Evolutionary conservation across 1,140 invertebrate species (phyloP), one percentile per base, ranked within the genome.

Genomic region (Atta cephalotes): DNA sequence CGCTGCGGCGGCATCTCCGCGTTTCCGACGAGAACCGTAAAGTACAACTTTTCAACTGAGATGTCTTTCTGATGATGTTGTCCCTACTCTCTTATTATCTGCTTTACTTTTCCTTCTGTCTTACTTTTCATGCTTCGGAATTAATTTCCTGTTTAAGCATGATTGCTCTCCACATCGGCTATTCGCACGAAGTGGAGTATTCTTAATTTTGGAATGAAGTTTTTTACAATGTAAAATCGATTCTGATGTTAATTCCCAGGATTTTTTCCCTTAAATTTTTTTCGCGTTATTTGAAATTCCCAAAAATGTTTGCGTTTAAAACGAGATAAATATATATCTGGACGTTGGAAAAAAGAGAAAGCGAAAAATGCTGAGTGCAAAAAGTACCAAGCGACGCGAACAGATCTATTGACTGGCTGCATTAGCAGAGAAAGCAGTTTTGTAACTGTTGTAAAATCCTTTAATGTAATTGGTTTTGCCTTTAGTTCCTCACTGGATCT

Each of bases 71-170:
- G 31, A 35, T 35, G 5, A 35, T 6, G 5, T 35, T 35, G 0
- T 39, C 35, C 35, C 35, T n/a, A 10, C 35, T 21, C 9, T 21
- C 4, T 14, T 16, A 5, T 21, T 25, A 49, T 70, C 21, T 49
- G 18, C n/a, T 70, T 70, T 56, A 63, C n/a, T 78, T 60, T 68
- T 77, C 28, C 25, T 25, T 70, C 21, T 49, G 18, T 10, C 49
- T 70, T 56, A 63, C n/a, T 78, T 60, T 68, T 77, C 28, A 9
- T 10, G 3, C 18, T 18, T 21, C 2, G 16, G 5, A 68, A 66
- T 66, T 66, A 1, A 39, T n/a, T 4, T 66, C 35, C 3, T 16
- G 16, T 65, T 18, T 10, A 7, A 31, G 6, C 25, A 28, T n/a
- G 7, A 25, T 49, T 77, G 10, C 14, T 35, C n/a, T 10, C 2